Percentiles rank a stretch among this genome's conserved stretches.
These are phyloP conservation scores for Atractosteus spatula DNA, from an alignment of 2,113 vertebrate genomes.

Conservation along the genomic window DNA sequence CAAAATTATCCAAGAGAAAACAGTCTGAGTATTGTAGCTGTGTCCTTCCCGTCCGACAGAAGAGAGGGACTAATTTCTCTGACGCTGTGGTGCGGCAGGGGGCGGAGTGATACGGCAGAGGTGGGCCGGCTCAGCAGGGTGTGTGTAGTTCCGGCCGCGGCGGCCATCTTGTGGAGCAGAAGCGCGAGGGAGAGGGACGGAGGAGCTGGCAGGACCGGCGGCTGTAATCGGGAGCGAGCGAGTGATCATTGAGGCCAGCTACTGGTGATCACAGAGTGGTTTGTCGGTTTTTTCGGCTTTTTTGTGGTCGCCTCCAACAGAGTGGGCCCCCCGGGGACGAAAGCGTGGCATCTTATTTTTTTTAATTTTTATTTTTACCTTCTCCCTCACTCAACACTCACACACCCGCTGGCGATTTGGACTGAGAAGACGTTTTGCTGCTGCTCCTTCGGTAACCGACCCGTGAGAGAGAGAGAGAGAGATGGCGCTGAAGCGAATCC, in stretches of 20 bases:
- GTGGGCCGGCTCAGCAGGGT: slow-evolving; percentile 21
- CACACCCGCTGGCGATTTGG: background rate
- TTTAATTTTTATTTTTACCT: background rate
- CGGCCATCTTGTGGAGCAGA: slow-evolving; percentile 40
- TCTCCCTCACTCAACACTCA: too few species aligned
- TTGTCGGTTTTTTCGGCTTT: background rate
- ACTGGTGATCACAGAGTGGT: background rate
- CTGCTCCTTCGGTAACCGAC: slow-evolving; percentile 37
- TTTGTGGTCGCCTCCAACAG: background rate
- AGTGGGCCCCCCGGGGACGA: background rate
- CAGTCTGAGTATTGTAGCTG: too few species aligned
- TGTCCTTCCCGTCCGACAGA: too few species aligned
- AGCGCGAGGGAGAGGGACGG: slow-evolving; percentile 18
- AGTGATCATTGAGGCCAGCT: background rate
- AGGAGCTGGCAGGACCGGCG: slow-evolving; percentile 4
- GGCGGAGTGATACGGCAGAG: slow-evolving; percentile 22
- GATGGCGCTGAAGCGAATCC: slow-evolving; percentile 71
- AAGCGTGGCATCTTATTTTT: slow-evolving; percentile 4
- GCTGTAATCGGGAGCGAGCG: background rate
- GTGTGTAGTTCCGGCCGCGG: slow-evolving; percentile 32
- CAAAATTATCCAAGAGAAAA: too few species aligned
- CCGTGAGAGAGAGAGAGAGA: slow-evolving; percentile 34
- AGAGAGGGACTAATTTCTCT: background rate
- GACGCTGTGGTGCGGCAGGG: background rate
- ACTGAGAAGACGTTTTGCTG: slow-evolving; percentile 17